Conservation (phyloP, 2,797 vertebrate species). For the Botia kubotai region DNA sequence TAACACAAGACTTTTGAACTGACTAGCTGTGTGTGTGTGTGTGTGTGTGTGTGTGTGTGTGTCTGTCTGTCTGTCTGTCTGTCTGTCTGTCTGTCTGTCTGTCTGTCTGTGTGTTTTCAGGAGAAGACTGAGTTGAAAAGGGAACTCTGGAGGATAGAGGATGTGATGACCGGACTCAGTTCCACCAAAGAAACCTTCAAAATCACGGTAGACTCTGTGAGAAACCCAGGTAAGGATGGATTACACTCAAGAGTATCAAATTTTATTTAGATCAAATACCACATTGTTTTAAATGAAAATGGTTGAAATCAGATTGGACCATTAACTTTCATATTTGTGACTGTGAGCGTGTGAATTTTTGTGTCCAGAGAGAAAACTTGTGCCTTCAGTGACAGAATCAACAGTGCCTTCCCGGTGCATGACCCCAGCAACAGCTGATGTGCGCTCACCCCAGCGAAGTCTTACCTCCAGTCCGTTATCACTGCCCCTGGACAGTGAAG, state of each 20-base stretch:
- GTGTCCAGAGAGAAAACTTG: constrained; percentile 88
- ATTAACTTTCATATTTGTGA: too few species aligned
- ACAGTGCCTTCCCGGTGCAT: constrained; percentile 85
- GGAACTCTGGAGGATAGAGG: constrained; percentile 96
- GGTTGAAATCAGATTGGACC: too few species aligned
- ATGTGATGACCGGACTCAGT: constrained; percentile 91
- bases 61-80: too few species aligned
- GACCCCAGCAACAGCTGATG: constrained; percentile 70
- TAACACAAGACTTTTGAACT: not conserved
- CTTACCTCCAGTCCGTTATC: constrained; percentile 73
- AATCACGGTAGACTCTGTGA: constrained; percentile 91
- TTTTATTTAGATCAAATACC: too few species aligned
- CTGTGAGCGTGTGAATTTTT: not conserved
- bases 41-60: too few species aligned
- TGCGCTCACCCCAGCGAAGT: constrained; percentile 79
- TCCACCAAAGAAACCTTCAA: constrained; percentile 90
- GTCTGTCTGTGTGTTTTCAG: too few species aligned
- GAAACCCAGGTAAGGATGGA: constrained; percentile 87
- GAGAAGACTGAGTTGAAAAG: constrained; percentile 90
- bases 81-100: too few species aligned
- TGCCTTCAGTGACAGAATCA: constrained; percentile 88
- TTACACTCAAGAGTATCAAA: too few species aligned
- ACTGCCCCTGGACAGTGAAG: constrained; percentile 78
- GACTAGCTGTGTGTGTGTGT: not conserved
- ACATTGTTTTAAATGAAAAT: too few species aligned